Percentiles rank a stretch among this genome's conserved stretches.
phyloP scores from a whole-genome alignment of 2,113 vertebrate genomes.

The Monarcha castaneiventris region DNA sequence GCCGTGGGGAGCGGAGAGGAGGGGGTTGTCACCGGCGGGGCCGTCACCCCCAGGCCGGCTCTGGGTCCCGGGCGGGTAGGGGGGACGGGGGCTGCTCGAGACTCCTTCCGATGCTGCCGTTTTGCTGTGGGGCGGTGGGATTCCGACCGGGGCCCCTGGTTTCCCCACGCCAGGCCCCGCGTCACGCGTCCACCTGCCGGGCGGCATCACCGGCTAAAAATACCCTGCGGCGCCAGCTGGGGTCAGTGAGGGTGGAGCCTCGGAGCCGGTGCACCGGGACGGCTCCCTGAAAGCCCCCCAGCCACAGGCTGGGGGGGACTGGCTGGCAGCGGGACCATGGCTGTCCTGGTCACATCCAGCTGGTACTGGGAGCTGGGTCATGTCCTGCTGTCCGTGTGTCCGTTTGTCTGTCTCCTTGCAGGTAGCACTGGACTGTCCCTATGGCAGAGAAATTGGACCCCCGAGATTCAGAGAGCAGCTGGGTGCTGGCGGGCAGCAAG shows the following conservation, averaged over 20 bases:
- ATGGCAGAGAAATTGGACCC: constrained; percentile 56
- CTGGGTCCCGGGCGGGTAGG: background rate
- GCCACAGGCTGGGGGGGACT: background rate
- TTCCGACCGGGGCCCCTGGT: background rate
- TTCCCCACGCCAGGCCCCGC: background rate
- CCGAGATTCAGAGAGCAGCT: constrained; percentile 64
- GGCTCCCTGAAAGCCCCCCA: background rate
- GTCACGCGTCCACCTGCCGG: constrained; percentile 5
- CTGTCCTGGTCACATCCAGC: background rate
- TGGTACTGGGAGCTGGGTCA: background rate
- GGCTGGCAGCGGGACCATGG: background rate
- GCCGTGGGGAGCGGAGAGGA: background rate
- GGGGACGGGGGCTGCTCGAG: background rate
- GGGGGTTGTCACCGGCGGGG: too few species aligned
- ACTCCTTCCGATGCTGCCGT: background rate
- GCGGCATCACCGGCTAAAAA: constrained; percentile 45
- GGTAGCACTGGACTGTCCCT: background rate
- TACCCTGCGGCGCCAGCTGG: background rate
- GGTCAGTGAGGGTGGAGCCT: background rate
- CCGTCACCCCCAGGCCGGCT: too few species aligned
- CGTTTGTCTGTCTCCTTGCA: background rate
- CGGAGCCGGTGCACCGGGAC: too few species aligned
- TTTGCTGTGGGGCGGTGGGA: background rate
- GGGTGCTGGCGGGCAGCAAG: constrained; percentile 66
- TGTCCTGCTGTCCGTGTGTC: background rate